Conservation (phyloP, 2,113 vertebrate species). For the Apodemus sylvaticus region DNA sequence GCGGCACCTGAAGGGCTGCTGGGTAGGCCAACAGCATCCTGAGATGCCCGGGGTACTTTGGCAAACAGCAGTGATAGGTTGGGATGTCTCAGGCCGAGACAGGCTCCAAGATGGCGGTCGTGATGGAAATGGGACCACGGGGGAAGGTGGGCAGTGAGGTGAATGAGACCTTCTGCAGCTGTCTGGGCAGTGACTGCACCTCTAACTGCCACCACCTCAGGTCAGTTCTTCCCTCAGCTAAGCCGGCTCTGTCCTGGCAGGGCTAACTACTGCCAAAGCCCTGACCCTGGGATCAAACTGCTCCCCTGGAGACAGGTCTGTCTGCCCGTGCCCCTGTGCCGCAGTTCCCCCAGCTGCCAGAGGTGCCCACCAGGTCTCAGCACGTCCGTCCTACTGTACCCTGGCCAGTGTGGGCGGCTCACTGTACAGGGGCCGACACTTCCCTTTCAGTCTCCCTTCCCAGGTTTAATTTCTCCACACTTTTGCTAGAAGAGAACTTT, state of each 20-base stretch:
- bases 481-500: constrained; percentile 19
- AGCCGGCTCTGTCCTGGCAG: neutral
- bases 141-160: neutral
- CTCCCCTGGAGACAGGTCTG: neutral
- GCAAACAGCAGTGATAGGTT: constrained; percentile 45
- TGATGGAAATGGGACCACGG: neutral
- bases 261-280: constrained; percentile 55
- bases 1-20: constrained; percentile 44
- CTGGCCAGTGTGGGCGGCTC: neutral
- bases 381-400: constrained; percentile 19
- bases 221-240: neutral
- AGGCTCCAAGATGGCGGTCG: neutral
- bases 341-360: neutral
- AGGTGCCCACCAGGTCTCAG: neutral
- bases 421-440: neutral
- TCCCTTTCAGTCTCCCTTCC: neutral
- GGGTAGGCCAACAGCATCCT: neutral
- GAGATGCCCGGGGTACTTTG: neutral
- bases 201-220: neutral
- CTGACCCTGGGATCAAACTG: neutral
- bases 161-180: neutral
- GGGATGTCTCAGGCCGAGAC: neutral
- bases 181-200: constrained; percentile 24
- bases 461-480: neutral
- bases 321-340: neutral